Percentiles rank a stretch among this genome's conserved stretches.
phyloP scores from a whole-genome alignment of 2,113 vertebrate species.

The Muscicapa adusta region DNA sequence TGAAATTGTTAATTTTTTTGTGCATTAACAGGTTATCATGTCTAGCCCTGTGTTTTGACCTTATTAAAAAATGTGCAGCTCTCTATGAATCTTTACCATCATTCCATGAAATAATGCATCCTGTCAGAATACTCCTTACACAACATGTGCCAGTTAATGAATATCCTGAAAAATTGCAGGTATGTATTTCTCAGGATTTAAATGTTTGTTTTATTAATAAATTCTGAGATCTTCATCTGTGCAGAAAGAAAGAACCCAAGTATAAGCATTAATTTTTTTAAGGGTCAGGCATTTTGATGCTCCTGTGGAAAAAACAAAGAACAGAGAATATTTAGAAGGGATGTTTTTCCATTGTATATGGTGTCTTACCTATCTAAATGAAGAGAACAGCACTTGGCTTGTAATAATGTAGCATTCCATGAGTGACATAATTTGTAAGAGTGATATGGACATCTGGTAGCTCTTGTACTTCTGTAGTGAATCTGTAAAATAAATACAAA shows the following conservation, averaged over 20 bases:
- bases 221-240: not conserved
- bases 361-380: not conserved
- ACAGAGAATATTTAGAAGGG: not conserved
- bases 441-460: not conserved
- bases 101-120: conserved; percentile 75
- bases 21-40: conserved; percentile 78
- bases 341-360: not conserved
- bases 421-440: not conserved
- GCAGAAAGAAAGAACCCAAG: not conserved
- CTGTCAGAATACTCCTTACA: conserved; percentile 76
- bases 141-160: conserved; percentile 63
- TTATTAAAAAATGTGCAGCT: conserved; percentile 77
- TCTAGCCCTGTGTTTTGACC: conserved; percentile 78
- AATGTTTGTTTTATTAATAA: not conserved
- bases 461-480: not conserved
- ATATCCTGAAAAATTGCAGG: conserved; percentile 79
- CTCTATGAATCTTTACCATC: conserved; percentile 78
- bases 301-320: not conserved
- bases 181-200: conserved; percentile 32
- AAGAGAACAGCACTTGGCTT: not conserved
- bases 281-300: not conserved
- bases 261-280: not conserved
- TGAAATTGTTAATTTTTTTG: not conserved
- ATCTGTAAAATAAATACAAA: not conserved
- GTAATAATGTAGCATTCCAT: not conserved